Conservation (phyloP, 30 jellyfish, hydroid and myxozoan genomes). For the Chrysaora quinquecirrha region DNA sequence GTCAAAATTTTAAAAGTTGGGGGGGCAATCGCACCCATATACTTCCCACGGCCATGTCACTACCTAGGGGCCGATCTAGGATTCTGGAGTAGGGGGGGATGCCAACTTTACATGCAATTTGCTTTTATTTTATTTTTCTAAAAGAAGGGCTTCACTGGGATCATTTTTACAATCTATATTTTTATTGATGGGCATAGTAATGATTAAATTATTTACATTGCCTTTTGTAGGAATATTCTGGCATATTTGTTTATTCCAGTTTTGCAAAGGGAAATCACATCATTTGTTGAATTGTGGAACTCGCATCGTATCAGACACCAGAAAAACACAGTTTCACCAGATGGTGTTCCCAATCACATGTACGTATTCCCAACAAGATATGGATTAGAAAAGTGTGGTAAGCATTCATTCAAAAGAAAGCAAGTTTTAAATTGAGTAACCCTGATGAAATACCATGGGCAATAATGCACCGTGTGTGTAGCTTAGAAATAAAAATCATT, state of each 20-base stretch:
- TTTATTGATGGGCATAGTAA: neutral
- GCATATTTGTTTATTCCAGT: constrained; percentile 19
- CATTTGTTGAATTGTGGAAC: constrained; percentile 8
- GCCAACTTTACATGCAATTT: neutral
- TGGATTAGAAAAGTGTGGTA: constrained; percentile 13
- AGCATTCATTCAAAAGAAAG: constrained; percentile 1
- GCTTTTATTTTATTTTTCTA: neutral
- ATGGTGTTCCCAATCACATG: constrained; percentile 33
- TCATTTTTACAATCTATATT: neutral
- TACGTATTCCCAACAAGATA: constrained; percentile 8
- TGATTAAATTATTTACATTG: neutral
- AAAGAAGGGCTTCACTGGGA: constrained; percentile 1
- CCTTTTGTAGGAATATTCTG: constrained; percentile 4
- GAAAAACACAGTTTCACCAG: neutral
- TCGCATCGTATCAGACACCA: constrained; percentile 21
- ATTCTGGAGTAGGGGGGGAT: neutral
- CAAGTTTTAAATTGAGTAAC: neutral
- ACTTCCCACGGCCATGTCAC: neutral
- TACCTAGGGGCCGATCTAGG: neutral
- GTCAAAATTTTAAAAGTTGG: neutral
- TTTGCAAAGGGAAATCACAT: neutral
- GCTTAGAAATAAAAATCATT: no score
- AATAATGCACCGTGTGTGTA: no score
- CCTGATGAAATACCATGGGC: neutral
- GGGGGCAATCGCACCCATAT: neutral